Evolutionary conservation across 1,140 invertebrate species (phyloP).

Genomic region (Archivesica marissinica): DNA sequence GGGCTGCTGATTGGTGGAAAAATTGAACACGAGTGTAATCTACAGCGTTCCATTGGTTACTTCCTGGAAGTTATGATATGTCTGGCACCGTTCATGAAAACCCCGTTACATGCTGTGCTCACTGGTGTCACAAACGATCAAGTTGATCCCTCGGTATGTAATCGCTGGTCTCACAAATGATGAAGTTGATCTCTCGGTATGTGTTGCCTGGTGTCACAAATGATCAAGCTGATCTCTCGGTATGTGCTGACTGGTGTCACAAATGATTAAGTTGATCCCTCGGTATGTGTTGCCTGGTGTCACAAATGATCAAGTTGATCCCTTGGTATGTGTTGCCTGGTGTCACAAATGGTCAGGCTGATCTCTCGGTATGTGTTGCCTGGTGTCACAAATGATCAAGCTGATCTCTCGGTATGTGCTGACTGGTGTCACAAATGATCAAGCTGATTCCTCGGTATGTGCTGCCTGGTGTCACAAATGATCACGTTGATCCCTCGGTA

Average conservation of each 20-base stretch:
- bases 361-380: too few relatives aligned
- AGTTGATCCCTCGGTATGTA: conserved; percentile 85
- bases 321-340: conserved; percentile 84
- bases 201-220: too few relatives aligned
- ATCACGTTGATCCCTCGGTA: too few relatives aligned
- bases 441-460: conserved; percentile 85
- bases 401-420: too few relatives aligned
- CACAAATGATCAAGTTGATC: conserved; percentile 90
- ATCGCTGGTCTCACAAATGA: too few relatives aligned
- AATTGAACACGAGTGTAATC: conserved; percentile 94
- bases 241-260: conserved; percentile 95
- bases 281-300: conserved; percentile 90
- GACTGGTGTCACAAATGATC: conserved; percentile 95
- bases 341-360: too few relatives aligned
- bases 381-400: too few relatives aligned
- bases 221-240: too few relatives aligned
- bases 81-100: conserved; percentile 97
- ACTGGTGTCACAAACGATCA: conserved; percentile 95
- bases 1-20: conserved; percentile 94
- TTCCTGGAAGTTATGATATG: conserved; percentile 95
- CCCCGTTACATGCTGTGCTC: conserved; percentile 91
- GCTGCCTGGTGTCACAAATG: too few relatives aligned
- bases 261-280: conserved; percentile 88
- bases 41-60: conserved; percentile 93
- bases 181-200: too few relatives aligned